These are phyloP conservation scores for Mionectes macconnelli DNA, from an alignment of 2,113 vertebrate species.

Conservation along the genomic window DNA sequence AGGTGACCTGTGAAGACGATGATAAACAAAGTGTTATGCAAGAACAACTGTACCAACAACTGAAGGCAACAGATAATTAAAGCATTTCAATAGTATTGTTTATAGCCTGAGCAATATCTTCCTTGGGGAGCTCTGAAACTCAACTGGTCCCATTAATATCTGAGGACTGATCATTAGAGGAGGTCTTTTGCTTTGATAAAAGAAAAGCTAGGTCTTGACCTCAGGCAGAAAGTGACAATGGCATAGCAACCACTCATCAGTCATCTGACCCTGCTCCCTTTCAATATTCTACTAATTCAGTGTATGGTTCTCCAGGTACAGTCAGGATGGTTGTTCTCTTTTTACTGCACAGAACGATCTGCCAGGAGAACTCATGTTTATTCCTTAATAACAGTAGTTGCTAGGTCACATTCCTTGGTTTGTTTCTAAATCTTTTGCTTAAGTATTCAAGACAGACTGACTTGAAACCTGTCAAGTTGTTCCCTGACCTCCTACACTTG, in stretches of 20 bases:
- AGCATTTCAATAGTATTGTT: background rate
- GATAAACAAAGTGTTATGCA: background rate
- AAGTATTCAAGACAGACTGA: background rate
- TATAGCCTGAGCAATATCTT: background rate
- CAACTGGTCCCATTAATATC: background rate
- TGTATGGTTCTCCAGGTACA: background rate
- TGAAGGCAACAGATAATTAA: constrained; percentile 22
- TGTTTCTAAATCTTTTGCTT: background rate
- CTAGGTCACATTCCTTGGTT: background rate
- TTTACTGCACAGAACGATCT: background rate
- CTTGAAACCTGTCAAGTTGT: background rate
- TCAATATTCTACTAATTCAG: background rate
- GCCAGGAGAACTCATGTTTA: background rate
- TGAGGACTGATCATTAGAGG: constrained; percentile 4
- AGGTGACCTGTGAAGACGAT: background rate
- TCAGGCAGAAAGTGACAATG: background rate
- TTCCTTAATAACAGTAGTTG: background rate
- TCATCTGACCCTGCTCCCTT: background rate
- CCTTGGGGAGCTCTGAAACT: background rate
- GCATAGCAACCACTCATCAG: background rate
- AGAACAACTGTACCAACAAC: background rate
- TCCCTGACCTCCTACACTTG: background rate
- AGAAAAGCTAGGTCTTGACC: background rate
- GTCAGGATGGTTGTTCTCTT: background rate
- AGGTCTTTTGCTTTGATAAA: background rate